Conservation (phyloP, 1,140 invertebrate species). For the Zaprionus vittiger region DNA sequence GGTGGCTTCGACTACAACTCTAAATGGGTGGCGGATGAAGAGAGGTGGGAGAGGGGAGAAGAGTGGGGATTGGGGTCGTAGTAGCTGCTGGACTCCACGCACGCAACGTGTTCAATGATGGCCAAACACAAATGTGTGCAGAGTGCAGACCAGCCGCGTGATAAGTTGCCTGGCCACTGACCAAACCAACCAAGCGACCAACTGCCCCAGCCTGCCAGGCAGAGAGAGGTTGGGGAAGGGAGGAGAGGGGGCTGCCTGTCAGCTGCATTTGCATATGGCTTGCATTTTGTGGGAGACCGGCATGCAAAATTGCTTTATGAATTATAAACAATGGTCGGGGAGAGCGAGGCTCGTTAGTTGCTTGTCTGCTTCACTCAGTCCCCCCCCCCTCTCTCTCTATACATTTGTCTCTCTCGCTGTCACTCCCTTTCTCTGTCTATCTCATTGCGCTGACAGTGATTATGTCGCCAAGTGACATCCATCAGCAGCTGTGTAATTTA, state of each 20-base stretch:
- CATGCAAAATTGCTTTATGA: constrained; percentile 66
- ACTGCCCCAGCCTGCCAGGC: too few relatives aligned
- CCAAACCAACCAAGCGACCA: not conserved
- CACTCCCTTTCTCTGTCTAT: constrained; percentile 23
- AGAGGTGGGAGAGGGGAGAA: not conserved
- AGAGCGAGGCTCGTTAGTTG: constrained; percentile 57
- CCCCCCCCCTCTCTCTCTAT: constrained; percentile 1
- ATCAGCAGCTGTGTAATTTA: constrained; percentile 71
- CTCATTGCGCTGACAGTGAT: constrained; percentile 63
- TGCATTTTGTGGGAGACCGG: constrained; percentile 41
- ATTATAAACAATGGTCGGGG: constrained; percentile 63
- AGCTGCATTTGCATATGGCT: constrained; percentile 65
- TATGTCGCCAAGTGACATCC: constrained; percentile 69
- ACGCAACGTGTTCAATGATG: constrained; percentile 51
- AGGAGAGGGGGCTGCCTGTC: constrained; percentile 30
- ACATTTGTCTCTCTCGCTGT: not conserved
- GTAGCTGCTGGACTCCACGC: constrained; percentile 20
- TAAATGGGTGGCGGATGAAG: not conserved
- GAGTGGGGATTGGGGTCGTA: not conserved
- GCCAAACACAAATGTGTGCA: constrained; percentile 31
- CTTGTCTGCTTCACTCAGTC: constrained; percentile 36
- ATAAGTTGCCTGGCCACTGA: constrained; percentile 44
- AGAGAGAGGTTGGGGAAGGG: not conserved
- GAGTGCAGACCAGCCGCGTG: constrained; percentile 27
- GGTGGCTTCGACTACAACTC: constrained; percentile 39